These are phyloP conservation scores for Xenops minutus DNA, from an alignment of 2,797 vertebrate genomes.

Conservation along the genomic window DNA sequence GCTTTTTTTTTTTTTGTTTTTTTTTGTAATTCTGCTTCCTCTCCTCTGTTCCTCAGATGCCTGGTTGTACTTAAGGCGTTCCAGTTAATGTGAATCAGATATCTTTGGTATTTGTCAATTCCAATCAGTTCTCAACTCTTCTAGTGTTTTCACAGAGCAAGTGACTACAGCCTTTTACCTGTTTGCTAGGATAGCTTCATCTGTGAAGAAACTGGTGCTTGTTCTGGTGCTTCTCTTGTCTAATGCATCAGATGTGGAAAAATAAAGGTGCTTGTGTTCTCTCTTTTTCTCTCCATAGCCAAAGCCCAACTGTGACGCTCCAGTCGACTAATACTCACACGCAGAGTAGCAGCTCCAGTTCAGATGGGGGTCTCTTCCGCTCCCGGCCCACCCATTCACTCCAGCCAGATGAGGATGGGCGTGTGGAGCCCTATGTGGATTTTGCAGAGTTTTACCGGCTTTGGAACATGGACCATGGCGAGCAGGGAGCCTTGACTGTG, in stretches of 20 bases:
- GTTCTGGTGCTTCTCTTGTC: neutral
- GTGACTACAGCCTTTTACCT: neutral
- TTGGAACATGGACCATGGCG: constrained; percentile 90
- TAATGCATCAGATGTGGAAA: neutral
- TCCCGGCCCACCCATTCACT: constrained; percentile 88
- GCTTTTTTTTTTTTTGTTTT: neutral
- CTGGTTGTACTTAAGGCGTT: neutral
- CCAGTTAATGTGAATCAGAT: neutral
- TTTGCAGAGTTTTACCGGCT: constrained; percentile 93
- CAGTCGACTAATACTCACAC: constrained; percentile 97
- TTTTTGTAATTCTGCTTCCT: neutral
- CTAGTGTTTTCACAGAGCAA: neutral
- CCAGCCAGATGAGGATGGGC: constrained; percentile 92
- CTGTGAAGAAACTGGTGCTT: neutral
- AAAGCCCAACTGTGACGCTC: constrained; percentile 94
- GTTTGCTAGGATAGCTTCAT: neutral
- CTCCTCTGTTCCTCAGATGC: neutral
- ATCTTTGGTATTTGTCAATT: neutral
- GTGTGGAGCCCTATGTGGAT: constrained; percentile 95
- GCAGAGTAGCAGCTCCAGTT: constrained; percentile 97
- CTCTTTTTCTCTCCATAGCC: constrained; percentile 73
- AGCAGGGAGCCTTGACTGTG: constrained; percentile 75
- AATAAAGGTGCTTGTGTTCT: neutral
- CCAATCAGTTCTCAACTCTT: neutral
- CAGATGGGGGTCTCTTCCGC: constrained; percentile 90